Evolutionary conservation across 2,113 vertebrate species (phyloP), one percentile per base, ranked within the genome.

Genomic region (Daubentonia madagascariensis): DNA sequence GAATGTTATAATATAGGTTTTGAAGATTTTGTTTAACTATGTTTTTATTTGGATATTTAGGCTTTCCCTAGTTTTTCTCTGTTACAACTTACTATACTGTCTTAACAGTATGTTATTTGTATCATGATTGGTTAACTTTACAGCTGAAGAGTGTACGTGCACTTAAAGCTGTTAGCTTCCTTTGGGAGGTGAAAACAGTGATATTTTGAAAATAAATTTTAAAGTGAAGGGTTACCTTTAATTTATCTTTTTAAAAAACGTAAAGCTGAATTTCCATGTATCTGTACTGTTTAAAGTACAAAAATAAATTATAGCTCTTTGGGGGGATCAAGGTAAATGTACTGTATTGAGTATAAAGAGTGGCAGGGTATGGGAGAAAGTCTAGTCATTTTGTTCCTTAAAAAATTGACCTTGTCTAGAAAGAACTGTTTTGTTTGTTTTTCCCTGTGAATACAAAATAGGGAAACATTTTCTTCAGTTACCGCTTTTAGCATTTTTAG

Each of bases 401-500:
- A 97, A 95, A 67, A 35, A 11, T 78, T 94, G 18, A 85, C 9
- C 12, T 65, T 91, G 67, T 6, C 32, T 88, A 57, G 43, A 80
- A 88, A 93, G 23, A 92, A 86, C 17, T 68, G 8, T n/a, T 87
- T 97, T 50, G 6, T 43, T 59, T 93, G 20, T 91, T 93, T 75
- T 85, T 13, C 22, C 8, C 10, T 70, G 25, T 81, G 65, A 94
- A 70, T 76, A 61, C 57, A 91, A 67, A 93, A 17, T 68, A 79
- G 63, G 65, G 3, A 93, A 91, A 75, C 4, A 10, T 70, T 91
- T 85, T 76, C 3, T 95, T 92, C 14, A 59, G 0, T 76, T 8
- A 45, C 1, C 8, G 65, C 30, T 91, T 80, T 80, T 4, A 89
- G 28, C 8, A 94, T 59, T 88, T 68, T 85, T 85, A 93, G n/a